These are phyloP conservation scores for Cheirogaleus medius DNA, from an alignment of 2,113 vertebrate genomes.

Conservation along the genomic window DNA sequence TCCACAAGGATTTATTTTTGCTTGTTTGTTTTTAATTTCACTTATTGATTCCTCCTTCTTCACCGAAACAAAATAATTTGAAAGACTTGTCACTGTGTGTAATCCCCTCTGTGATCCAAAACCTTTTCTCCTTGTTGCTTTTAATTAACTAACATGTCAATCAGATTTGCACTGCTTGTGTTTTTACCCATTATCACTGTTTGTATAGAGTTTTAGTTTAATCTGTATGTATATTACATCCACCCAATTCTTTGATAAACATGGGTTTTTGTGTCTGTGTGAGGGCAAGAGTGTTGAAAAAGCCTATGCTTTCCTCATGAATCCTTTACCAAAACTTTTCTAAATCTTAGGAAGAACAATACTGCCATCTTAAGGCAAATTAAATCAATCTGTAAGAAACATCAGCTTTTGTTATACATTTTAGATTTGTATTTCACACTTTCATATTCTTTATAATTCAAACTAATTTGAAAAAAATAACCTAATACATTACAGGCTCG, in stretches of 20 bases:
- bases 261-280: neutral
- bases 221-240: conserved; percentile 80
- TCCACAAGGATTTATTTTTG: conserved; percentile 65
- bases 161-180: conserved; percentile 75
- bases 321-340: neutral
- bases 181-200: conserved; percentile 73
- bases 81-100: conserved; percentile 77
- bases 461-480: neutral
- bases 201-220: conserved; percentile 82
- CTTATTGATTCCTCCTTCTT: conserved; percentile 76
- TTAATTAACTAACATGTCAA: conserved; percentile 83
- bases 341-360: conserved; percentile 81
- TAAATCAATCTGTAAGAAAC: neutral
- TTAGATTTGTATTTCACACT: neutral
- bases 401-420: neutral
- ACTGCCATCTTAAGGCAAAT: conserved; percentile 85
- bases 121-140: conserved; percentile 80
- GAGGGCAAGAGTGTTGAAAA: conserved; percentile 16
- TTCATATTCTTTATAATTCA: neutral
- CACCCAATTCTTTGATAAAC: conserved; percentile 61
- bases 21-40: conserved; percentile 72
- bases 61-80: conserved; percentile 77
- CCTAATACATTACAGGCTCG: neutral
- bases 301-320: conserved; percentile 26
- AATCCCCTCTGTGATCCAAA: conserved; percentile 80